These are phyloP conservation scores for Cephalopachus bancanus DNA, from an alignment of 2,797 vertebrate species.

Conservation along the genomic window DNA sequence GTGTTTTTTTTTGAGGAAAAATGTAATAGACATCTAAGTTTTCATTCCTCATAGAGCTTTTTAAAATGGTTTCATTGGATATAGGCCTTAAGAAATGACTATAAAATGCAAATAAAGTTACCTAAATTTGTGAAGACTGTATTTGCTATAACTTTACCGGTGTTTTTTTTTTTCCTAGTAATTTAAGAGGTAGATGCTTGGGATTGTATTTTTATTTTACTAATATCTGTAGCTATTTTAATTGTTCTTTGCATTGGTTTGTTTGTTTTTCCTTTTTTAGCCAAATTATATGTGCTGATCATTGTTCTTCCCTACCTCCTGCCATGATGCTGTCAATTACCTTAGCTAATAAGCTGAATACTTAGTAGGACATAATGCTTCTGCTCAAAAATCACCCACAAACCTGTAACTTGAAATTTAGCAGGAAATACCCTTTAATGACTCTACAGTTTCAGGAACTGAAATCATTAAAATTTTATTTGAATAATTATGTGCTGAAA, in stretches of 20 bases:
- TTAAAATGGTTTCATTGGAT: constrained; percentile 85
- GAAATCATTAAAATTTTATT: constrained; percentile 86
- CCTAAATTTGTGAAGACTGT: constrained; percentile 85
- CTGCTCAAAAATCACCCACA: constrained; percentile 86
- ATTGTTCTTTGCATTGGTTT: constrained; percentile 82
- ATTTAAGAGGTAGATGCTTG: constrained; percentile 81
- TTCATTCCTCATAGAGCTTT: constrained; percentile 85
- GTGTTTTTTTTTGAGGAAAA: constrained; percentile 47
- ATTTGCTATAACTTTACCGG: constrained; percentile 82
- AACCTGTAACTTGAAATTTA: constrained; percentile 82
- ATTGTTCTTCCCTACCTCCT: constrained; percentile 69
- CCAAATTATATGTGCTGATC: constrained; percentile 68
- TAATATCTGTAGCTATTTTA: constrained; percentile 81
- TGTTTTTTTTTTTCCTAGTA: constrained; percentile 80
- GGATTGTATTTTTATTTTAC: constrained; percentile 84
- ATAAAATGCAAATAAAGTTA: constrained; percentile 88
- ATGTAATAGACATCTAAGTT: constrained; percentile 85
- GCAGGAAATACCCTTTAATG: constrained; percentile 85
- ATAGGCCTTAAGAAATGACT: constrained; percentile 87
- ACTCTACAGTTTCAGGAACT: constrained; percentile 87
- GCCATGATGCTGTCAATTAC: constrained; percentile 68
- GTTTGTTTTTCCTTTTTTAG: constrained; percentile 67
- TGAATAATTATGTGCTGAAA: constrained; percentile 85
- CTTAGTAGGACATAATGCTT: constrained; percentile 84
- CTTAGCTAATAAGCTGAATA: constrained; percentile 73